Evolutionary conservation across 1,140 invertebrate genomes (phyloP), one percentile per base, ranked within the genome.

Genomic region (Bombus superbus): DNA sequence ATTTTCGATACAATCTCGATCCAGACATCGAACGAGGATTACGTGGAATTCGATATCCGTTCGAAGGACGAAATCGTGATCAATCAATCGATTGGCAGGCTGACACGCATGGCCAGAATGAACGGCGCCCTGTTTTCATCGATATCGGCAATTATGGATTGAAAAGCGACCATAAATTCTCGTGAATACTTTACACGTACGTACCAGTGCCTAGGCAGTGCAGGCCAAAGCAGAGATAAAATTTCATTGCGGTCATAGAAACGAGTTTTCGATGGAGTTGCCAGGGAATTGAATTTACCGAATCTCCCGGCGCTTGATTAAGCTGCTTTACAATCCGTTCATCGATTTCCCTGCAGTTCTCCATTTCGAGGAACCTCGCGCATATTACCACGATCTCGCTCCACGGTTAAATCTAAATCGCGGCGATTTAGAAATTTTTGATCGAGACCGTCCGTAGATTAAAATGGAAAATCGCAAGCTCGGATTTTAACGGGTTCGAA

Each of bases 111-210:
- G 73, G 68, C 68, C 47, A 59, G 59, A 66, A 83, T 62, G 79
- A 44, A 72, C 59, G 73, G 66, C 69, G 81, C 78, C 85, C 83
- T 80, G 88, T 89, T 91, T 88, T 86, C 80, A 47, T 64, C 76
- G 69, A 57, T 73, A 71, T 74, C 79, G 66, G n/a, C 86, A 72
- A 91, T 90, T 90, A 84, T 77, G 77, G 78, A 90, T 89, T 84
- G 90, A 90, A 89, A 90, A 89, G 81, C 84, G 85, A 44, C 76
- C 73, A 89, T 89, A 89, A 90, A 90, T 89, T 69, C 87, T 88
- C 59, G 81, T 87, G 84, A 91, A 92, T 91, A 86, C 82, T 90
- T 90, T 86, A 91, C 89, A 86, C 83, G 83, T 85, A 73, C 78
- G 40, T 6, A 40, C 25, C 11, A 74, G 15, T 3, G 57, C 28